phyloP scores from a whole-genome alignment of 2,888 invertebrate species.

The Drosophila mayaguana region DNA sequence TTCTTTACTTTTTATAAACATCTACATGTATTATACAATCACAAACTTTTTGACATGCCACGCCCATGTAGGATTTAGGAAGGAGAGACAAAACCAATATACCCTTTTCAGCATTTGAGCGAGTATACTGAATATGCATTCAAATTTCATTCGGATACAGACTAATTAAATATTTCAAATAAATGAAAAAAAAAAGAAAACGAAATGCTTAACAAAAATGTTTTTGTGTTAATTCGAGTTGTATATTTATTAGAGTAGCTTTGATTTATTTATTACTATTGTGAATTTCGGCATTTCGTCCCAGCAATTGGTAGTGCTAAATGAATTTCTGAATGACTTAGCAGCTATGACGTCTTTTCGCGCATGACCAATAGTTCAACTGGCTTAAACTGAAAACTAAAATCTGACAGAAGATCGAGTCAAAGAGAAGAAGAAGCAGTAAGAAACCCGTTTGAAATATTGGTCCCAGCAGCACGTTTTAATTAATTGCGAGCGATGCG shows the following conservation, averaged over 20 bases:
- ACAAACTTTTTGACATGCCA: too few species aligned
- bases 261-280: neutral
- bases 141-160: neutral
- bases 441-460: slow-evolving; percentile 43
- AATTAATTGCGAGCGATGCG: slow-evolving; percentile 28
- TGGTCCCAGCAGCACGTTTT: slow-evolving; percentile 39
- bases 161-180: neutral
- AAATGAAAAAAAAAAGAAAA: neutral
- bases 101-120: neutral
- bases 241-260: slow-evolving; percentile 2
- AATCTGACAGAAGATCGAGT: slow-evolving; percentile 25
- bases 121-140: neutral
- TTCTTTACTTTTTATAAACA: neutral
- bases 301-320: slow-evolving; percentile 11
- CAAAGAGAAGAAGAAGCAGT: neutral
- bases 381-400: slow-evolving; percentile 15
- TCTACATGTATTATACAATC: neutral
- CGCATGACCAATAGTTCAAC: slow-evolving; percentile 25
- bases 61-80: too few species aligned
- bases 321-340: slow-evolving; percentile 6
- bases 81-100: neutral
- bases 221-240: neutral
- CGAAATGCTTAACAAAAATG: neutral
- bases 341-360: slow-evolving; percentile 27
- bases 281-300: neutral